Percentiles rank a stretch among this genome's conserved stretches.
Conservation (phyloP, 2,797 vertebrate genomes). For the Caiman crocodilus region DNA sequence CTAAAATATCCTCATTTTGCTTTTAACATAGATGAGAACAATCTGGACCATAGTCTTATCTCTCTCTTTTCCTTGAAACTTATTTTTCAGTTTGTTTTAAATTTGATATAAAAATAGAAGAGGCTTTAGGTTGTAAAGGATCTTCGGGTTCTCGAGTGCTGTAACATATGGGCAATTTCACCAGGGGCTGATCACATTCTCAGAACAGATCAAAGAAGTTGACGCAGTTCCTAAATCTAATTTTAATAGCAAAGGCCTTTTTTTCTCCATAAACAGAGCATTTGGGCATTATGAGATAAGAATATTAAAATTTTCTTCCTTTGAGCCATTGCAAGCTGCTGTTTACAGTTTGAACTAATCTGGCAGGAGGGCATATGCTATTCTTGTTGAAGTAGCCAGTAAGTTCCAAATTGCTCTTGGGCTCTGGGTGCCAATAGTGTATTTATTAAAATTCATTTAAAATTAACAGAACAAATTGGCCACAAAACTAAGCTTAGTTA, state of each 20-base stretch:
- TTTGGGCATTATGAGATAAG: not conserved
- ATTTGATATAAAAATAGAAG: not conserved
- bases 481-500: not conserved
- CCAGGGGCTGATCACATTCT: not conserved
- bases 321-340: not conserved
- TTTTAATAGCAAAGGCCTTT: not conserved
- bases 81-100: not conserved
- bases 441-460: not conserved
- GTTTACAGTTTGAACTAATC: not conserved
- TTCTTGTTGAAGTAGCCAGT: not conserved
- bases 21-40: not conserved
- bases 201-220: not conserved
- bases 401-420: not conserved
- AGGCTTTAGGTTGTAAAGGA: not conserved
- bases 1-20: not conserved
- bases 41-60: not conserved
- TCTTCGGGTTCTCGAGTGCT: not conserved
- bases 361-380: not conserved
- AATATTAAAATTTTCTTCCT: accelerated
- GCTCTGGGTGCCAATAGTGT: not conserved
- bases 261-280: not conserved
- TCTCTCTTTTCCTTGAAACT: not conserved
- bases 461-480: not conserved
- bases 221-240: not conserved
- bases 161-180: not conserved